phyloP scores from a whole-genome alignment of 2,888 invertebrate species.

The Aphodius sticticus region DNA sequence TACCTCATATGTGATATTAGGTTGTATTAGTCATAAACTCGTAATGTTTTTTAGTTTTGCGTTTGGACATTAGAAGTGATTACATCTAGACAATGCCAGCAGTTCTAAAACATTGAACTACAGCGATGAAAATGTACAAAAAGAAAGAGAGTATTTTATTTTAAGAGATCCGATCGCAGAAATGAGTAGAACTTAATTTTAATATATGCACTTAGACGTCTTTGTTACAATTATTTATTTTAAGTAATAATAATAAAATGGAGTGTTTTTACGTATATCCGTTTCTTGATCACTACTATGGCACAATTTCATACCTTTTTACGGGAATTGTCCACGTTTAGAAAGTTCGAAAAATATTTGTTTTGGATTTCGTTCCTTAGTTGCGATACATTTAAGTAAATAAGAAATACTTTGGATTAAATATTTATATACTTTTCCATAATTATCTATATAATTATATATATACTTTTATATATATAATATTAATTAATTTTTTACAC shows the following conservation, averaged over 20 bases:
- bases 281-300: conserved; percentile 46
- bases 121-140: background rate
- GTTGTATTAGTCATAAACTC: background rate
- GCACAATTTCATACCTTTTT: conserved; percentile 43
- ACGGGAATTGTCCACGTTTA: conserved; percentile 17
- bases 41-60: background rate
- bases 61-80: background rate
- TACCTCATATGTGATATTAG: background rate
- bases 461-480: conserved; percentile 37
- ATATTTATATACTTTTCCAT: conserved; percentile 49
- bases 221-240: background rate
- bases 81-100: background rate
- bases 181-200: background rate
- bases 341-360: conserved; percentile 44
- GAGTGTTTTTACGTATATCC: conserved; percentile 47
- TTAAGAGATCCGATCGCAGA: background rate
- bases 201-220: background rate
- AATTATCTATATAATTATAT: conserved; percentile 36
- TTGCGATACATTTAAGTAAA: conserved; percentile 36
- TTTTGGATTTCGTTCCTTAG: conserved; percentile 27
- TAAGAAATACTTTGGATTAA: conserved; percentile 55
- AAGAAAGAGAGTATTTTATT: background rate
- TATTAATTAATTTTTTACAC: conserved; percentile 48
- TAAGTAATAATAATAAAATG: conserved; percentile 25
- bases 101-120: conserved; percentile 4